A percentile compares a stretch with the other conserved stretches of the same genome.
phyloP scores from a whole-genome alignment of 2,113 vertebrate species.

The Nibea coibor region DNA sequence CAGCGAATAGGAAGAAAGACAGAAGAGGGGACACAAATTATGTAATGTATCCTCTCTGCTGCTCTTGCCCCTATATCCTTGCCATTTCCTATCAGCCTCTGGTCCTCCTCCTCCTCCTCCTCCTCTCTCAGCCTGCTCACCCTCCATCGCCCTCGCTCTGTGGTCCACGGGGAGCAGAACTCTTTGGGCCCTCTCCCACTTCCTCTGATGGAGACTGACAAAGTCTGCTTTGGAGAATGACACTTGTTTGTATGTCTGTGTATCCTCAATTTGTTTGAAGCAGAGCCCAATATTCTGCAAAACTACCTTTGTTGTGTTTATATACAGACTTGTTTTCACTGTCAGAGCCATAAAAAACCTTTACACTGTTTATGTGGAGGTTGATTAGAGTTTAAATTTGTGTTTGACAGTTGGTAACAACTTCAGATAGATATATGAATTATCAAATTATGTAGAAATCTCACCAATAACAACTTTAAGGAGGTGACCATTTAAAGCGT shows the following conservation, averaged over 20 bases:
- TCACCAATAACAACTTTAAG: neutral
- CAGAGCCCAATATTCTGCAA: neutral
- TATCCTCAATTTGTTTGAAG: conserved; percentile 9
- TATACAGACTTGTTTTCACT: neutral
- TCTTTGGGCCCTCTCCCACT: conserved; percentile 78
- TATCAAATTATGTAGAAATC: neutral
- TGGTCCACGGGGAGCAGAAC: conserved; percentile 83
- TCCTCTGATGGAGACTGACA: conserved; percentile 69
- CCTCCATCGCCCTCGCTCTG: neutral
- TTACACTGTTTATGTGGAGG: neutral
- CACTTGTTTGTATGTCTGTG: conserved; percentile 36
- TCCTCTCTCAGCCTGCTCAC: neutral
- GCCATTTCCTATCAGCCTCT: conserved; percentile 51
- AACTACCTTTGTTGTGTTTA: neutral
- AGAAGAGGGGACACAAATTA: conserved; percentile 64
- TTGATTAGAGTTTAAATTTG: neutral
- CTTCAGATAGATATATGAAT: neutral
- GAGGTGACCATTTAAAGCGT: neutral
- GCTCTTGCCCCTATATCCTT: conserved; percentile 41
- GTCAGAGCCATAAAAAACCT: neutral
- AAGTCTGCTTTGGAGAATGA: conserved; percentile 39
- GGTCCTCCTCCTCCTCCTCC: neutral
- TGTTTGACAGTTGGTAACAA: neutral
- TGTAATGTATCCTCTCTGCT: conserved; percentile 68
- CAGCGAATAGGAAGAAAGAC: conserved; percentile 54